Percentiles rank a stretch among this genome's conserved stretches.
These are phyloP conservation scores for Meiosimyza decipiens DNA, from an alignment of 2,888 invertebrate species.

Conservation along the genomic window DNA sequence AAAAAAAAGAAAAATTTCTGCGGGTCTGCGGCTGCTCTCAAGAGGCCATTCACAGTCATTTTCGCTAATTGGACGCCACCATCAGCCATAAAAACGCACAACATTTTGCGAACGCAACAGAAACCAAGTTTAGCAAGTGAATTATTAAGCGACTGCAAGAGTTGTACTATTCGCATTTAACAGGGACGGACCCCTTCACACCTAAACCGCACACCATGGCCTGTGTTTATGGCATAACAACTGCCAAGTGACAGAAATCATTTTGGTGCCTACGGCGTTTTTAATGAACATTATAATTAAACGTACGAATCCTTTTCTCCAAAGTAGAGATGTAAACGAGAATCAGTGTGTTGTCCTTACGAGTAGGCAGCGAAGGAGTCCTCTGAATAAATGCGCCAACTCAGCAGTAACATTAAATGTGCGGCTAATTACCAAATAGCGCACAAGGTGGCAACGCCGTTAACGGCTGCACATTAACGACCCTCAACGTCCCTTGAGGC, in stretches of 20 bases:
- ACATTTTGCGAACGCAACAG: slow-evolving; percentile 21
- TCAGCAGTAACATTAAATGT: slow-evolving; percentile 13
- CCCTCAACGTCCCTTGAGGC: too few species aligned
- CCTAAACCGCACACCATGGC: background rate
- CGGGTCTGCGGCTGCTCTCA: slow-evolving; percentile 4
- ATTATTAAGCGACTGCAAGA: too few species aligned
- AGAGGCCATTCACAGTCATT: slow-evolving; percentile 16
- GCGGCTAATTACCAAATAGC: slow-evolving; percentile 12
- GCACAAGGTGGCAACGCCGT: background rate
- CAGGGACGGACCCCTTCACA: too few species aligned
- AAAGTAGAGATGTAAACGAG: background rate
- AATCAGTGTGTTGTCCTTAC: background rate
- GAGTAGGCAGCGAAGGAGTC: background rate
- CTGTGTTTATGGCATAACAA: slow-evolving; percentile 8
- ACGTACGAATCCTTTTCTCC: slow-evolving; percentile 8
- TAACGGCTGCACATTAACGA: too few species aligned
- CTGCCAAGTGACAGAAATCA: slow-evolving; percentile 18
- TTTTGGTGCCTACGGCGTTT: slow-evolving; percentile 12
- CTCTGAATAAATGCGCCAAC: background rate
- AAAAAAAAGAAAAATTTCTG: background rate
- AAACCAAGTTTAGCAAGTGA: background rate
- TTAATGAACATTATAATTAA: slow-evolving; percentile 22
- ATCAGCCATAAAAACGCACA: slow-evolving; percentile 13
- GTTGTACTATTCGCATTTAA: too few species aligned
- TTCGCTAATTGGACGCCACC: slow-evolving; percentile 14